Conservation (phyloP, 2,888 invertebrate genomes). For the Apamea monoglypha region DNA sequence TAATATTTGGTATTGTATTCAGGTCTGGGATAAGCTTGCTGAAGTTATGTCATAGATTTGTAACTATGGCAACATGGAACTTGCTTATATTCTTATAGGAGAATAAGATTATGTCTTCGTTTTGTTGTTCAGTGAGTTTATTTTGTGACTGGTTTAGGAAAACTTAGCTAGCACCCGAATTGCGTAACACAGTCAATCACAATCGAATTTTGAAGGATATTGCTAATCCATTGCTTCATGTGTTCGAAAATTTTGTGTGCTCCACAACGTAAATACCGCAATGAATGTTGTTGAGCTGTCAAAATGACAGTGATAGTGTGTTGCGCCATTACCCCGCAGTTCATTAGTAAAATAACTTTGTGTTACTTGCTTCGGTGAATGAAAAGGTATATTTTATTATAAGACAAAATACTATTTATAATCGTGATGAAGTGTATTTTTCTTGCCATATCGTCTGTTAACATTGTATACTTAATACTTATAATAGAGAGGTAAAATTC, state of each 20-base stretch:
- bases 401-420: too few relatives aligned
- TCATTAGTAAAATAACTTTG: background rate
- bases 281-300: too few relatives aligned
- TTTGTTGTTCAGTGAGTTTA: background rate
- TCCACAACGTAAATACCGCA: too few relatives aligned
- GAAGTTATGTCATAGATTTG: constrained; percentile 44
- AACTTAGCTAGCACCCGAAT: too few relatives aligned
- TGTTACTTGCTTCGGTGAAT: background rate
- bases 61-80: constrained; percentile 31
- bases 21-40: constrained; percentile 17
- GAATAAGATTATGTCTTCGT: constrained; percentile 19
- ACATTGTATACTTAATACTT: too few relatives aligned
- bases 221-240: too few relatives aligned
- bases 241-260: too few relatives aligned
- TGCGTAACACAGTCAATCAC: too few relatives aligned
- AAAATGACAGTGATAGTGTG: too few relatives aligned
- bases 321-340: too few relatives aligned
- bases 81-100: constrained; percentile 23
- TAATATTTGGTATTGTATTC: constrained; percentile 35
- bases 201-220: too few relatives aligned
- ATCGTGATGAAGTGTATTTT: background rate
- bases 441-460: background rate
- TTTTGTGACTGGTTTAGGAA: background rate
- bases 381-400: background rate
- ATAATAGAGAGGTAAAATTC: too few relatives aligned